A percentile compares a stretch with the other conserved stretches of the same genome.
Conservation (phyloP, 2,888 invertebrate species). For the Pachliopta kotzebuea region DNA sequence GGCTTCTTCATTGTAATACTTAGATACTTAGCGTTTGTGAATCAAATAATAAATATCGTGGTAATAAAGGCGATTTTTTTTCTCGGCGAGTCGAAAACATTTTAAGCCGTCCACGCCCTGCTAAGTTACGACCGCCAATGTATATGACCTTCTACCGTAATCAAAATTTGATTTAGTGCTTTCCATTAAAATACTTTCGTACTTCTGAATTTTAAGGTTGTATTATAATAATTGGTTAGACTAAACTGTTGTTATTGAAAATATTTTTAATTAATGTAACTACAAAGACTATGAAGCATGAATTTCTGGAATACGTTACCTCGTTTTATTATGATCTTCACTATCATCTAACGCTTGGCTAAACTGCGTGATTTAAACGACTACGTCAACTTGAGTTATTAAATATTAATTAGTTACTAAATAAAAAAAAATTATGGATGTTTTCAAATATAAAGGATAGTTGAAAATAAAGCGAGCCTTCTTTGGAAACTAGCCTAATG, state of each 20-base stretch:
- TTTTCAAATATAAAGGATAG: neutral
- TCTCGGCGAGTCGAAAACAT: slow-evolving; percentile 51
- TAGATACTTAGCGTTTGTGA: slow-evolving; percentile 62
- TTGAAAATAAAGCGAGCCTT: neutral
- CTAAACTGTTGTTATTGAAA: slow-evolving; percentile 7
- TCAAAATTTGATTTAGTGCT: slow-evolving; percentile 71
- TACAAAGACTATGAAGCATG: too few species aligned
- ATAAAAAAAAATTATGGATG: neutral
- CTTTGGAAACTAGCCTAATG: too few species aligned
- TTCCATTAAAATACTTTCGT: slow-evolving; percentile 55
- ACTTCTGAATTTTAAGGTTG: neutral
- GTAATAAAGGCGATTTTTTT: slow-evolving; percentile 48
- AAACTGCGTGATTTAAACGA: too few species aligned
- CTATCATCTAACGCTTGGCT: too few species aligned
- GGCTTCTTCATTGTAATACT: slow-evolving; percentile 65
- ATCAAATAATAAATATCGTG: slow-evolving; percentile 61
- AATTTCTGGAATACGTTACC: too few species aligned
- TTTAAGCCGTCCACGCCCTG: slow-evolving; percentile 55
- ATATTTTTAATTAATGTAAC: neutral
- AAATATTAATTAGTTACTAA: too few species aligned
- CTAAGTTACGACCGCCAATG: slow-evolving; percentile 51
- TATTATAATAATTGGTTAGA: neutral
- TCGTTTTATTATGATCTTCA: too few species aligned
- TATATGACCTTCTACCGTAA: slow-evolving; percentile 56
- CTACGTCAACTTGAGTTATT: too few species aligned